These are phyloP conservation scores for Litoditis marina DNA, from an alignment of 2,888 invertebrate genomes.

Conservation along the genomic window DNA sequence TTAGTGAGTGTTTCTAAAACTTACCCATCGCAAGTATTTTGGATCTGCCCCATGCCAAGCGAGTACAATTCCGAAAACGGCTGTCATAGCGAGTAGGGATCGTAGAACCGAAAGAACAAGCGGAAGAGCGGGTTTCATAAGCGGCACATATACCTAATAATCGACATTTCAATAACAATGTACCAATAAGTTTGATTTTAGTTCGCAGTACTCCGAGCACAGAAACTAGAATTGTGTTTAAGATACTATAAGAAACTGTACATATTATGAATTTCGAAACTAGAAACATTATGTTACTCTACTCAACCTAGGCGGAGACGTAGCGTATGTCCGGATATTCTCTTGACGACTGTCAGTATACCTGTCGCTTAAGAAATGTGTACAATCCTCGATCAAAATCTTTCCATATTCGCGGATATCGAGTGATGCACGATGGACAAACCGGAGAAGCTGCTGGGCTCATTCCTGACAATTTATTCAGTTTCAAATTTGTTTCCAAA, in stretches of 20 bases:
- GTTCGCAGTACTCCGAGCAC: neutral
- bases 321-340: no score
- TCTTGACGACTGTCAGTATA: no score
- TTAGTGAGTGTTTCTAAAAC: no score
- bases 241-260: slow-evolving; percentile 86
- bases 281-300: no score
- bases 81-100: slow-evolving; percentile 40
- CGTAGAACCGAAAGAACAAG: slow-evolving; percentile 19
- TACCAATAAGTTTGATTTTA: slow-evolving; percentile 1
- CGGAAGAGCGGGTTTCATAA: slow-evolving; percentile 36
- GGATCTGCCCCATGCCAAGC: slow-evolving; percentile 55
- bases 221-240: slow-evolving; percentile 35
- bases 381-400: slow-evolving; percentile 90
- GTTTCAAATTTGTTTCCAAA: no score
- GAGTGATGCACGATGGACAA: slow-evolving; percentile 84
- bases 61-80: slow-evolving; percentile 53
- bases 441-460: slow-evolving; percentile 75
- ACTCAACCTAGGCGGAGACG: no score
- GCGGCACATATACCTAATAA: slow-evolving; percentile 52
- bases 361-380: slow-evolving; percentile 71
- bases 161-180: neutral
- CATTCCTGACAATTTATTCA: slow-evolving; percentile 49
- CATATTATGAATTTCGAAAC: no score
- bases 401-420: slow-evolving; percentile 95
- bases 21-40: slow-evolving; percentile 53